A percentile compares a stretch with the other conserved stretches of the same genome.
Conservation (phyloP, 2,888 invertebrate species). For the Lasioglossum lativentre region DNA sequence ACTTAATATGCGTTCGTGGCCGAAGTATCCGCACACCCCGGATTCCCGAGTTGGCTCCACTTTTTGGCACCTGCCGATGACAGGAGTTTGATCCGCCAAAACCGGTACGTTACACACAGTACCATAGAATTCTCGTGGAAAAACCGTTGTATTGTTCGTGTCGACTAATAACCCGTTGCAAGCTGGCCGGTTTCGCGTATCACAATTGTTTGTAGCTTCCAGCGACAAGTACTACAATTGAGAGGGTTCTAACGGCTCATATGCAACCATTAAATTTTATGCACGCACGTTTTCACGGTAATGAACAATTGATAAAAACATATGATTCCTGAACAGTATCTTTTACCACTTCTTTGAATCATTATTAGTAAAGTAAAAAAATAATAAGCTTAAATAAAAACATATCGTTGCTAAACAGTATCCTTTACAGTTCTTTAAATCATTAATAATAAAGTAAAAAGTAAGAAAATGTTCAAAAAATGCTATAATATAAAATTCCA, state of each 20-base stretch:
- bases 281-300: background rate
- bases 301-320: background rate
- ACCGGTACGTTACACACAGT: slow-evolving; percentile 17
- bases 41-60: slow-evolving; percentile 53
- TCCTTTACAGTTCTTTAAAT: background rate
- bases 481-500: too few species aligned
- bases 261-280: background rate
- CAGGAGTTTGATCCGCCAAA: slow-evolving; percentile 42
- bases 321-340: background rate
- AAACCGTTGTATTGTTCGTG: background rate
- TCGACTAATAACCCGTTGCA: background rate
- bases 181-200: background rate
- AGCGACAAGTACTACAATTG: background rate
- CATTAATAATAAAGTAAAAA: background rate
- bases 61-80: slow-evolving; percentile 62
- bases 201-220: background rate
- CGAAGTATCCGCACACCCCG: slow-evolving; percentile 34
- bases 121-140: background rate
- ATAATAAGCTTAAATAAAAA: background rate
- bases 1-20: slow-evolving; percentile 56
- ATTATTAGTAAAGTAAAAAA: background rate
- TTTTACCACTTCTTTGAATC: background rate
- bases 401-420: background rate
- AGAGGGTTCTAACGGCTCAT: background rate
- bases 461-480: background rate